A percentile compares a stretch with the other conserved stretches of the same genome.
phyloP scores from a whole-genome alignment of 2,797 vertebrate species.

The Perodicticus potto region DNA sequence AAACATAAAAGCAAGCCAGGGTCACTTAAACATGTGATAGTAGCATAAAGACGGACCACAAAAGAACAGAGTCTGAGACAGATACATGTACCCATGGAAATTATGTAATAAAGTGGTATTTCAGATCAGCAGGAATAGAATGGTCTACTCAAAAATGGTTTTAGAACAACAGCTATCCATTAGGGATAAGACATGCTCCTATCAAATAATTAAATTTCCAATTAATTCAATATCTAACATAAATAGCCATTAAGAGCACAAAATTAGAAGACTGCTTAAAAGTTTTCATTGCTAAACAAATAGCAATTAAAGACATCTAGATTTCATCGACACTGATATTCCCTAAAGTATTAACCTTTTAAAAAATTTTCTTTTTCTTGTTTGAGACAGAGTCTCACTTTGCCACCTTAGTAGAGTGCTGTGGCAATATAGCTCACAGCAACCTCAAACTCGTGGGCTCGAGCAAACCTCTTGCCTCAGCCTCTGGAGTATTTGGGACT shows the following conservation, averaged over 20 bases:
- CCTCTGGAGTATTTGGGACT: too few species aligned
- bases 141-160: neutral
- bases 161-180: neutral
- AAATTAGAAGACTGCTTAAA: slow-evolving; percentile 7
- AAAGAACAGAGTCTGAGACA: neutral
- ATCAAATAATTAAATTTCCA: neutral
- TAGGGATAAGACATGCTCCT: neutral
- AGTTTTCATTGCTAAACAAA: slow-evolving; percentile 39
- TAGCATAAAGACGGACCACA: neutral
- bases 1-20: slow-evolving; percentile 4
- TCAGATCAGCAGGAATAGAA: neutral
- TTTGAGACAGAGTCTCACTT: too few species aligned
- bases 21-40: neutral
- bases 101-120: neutral
- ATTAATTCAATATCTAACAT: neutral
- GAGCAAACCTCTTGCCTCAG: too few species aligned
- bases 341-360: neutral
- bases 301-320: neutral
- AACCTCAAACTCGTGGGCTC: too few species aligned
- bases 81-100: neutral
- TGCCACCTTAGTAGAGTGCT: too few species aligned
- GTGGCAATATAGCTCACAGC: too few species aligned
- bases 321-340: neutral
- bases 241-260: neutral
- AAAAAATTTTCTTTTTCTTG: too few species aligned